Evolutionary conservation across 2,888 invertebrate species (phyloP), one percentile per base, ranked within the genome.

Genomic region (Euphydryas editha): DNA sequence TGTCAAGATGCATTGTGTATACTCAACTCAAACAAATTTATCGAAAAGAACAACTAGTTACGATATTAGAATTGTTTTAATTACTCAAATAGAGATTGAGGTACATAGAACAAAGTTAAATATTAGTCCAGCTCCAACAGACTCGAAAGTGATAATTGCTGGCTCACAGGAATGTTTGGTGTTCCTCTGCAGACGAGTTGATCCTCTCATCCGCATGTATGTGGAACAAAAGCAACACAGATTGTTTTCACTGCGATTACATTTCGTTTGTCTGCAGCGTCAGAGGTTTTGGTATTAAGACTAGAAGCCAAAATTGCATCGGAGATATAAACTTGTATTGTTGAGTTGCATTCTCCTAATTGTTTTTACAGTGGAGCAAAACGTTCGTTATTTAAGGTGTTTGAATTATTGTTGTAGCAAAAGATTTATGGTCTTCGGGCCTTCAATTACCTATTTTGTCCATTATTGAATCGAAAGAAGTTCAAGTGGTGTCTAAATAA

Each of bases 201-300:
- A 54, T 54, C 54, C 36, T 17, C 54, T 54, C 54, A 11, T 54
- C 54, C 21, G 54, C 54, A 54, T 30, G 54, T 54, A 54, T 54
- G 59, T 21, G 46, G 59, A 44, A 59, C 63, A 64, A 59, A 64
- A 47, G 39, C 46, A 59, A 17, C 17, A 17, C 57, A 51, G 58
- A 54, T 54, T 17, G 30, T 54, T 54, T 54, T 36, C 54, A 36
- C 30, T 17, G 54, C 30, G 36, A 54, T 54, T 54, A 36, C 54
- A 36, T 54, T 54, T 21, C 54, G 36, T 54, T 36, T 54, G 54
- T 18, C 10, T 49, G 24, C 51, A n/a, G 30, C 17, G 20, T 47
- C 18, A 47, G 7, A 20, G 47, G 47, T 47, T 47, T 10, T 17
- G 18, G 10, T 47, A 20, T 47, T 10, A 20, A 20, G 20, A 47